phyloP scores from a whole-genome alignment of 2,888 invertebrate genomes.

The Drosophila anomalata region DNA sequence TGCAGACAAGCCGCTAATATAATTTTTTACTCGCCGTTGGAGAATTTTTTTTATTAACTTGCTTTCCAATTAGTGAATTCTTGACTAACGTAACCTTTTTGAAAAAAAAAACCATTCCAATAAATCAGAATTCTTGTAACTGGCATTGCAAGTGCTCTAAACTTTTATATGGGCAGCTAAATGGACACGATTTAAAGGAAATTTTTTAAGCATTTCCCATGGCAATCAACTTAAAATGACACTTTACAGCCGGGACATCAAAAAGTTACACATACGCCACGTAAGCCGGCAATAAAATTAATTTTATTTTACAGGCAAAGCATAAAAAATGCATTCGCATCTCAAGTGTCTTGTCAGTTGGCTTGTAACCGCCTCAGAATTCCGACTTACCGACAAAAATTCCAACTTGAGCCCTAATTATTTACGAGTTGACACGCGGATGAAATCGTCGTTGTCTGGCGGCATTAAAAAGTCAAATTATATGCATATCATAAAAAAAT shows the following conservation, averaged over 20 bases:
- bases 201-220: constrained; percentile 20
- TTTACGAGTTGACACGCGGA: constrained; percentile 60
- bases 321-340: constrained; percentile 36
- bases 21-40: not conserved
- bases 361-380: not conserved
- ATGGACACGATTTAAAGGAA: constrained; percentile 4
- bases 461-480: constrained; percentile 38
- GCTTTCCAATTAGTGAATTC: constrained; percentile 2
- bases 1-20: constrained; percentile 3
- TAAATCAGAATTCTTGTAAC: not conserved
- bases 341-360: constrained; percentile 34
- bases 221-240: constrained; percentile 24
- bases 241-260: constrained; percentile 32
- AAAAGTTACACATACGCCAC: constrained; percentile 42
- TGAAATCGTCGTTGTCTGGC: not conserved
- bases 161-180: not conserved
- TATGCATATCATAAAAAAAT: constrained; percentile 67
- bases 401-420: constrained; percentile 61
- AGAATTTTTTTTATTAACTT: not conserved
- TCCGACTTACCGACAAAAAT: not conserved
- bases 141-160: not conserved
- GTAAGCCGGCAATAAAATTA: constrained; percentile 49
- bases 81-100: not conserved
- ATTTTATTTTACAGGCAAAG: constrained; percentile 51
- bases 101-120: not conserved